These are phyloP conservation scores for Neogale vison DNA, from an alignment of 2,113 vertebrate genomes.

Conservation along the genomic window DNA sequence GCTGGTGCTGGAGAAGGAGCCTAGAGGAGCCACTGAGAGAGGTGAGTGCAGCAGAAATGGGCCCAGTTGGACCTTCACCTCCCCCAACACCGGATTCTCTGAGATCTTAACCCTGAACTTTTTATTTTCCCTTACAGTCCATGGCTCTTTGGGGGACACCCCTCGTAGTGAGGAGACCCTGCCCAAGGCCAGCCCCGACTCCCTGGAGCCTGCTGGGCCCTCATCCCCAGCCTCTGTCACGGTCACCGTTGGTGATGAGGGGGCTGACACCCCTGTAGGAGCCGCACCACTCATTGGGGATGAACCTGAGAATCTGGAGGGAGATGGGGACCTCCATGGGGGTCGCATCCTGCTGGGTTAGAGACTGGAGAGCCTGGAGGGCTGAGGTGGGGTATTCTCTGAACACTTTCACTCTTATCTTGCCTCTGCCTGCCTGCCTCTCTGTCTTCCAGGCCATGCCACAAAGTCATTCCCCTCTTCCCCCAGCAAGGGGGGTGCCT, in stretches of 20 bases:
- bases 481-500: constrained; percentile 81
- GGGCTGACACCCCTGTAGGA: constrained; percentile 72
- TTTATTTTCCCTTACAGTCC: constrained; percentile 74
- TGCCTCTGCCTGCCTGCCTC: neutral
- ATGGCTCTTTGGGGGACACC: constrained; percentile 64
- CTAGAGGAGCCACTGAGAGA: constrained; percentile 65
- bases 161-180: constrained; percentile 58
- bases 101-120: neutral
- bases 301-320: constrained; percentile 69
- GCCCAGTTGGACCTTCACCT: neutral
- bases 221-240: constrained; percentile 78
- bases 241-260: constrained; percentile 77
- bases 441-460: constrained; percentile 81
- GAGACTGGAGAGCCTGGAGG: neutral
- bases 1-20: constrained; percentile 74
- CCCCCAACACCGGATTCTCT: neutral
- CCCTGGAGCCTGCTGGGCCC: constrained; percentile 71
- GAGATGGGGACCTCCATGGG: constrained; percentile 67
- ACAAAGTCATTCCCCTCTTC: constrained; percentile 87
- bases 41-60: constrained; percentile 55
- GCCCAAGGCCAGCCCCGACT: constrained; percentile 61
- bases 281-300: constrained; percentile 65
- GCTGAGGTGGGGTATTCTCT: neutral
- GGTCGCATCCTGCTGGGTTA: constrained; percentile 74
- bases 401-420: neutral